Evolutionary conservation across 2,888 invertebrate species (phyloP).

Genomic region (Cataglyphis livida): DNA sequence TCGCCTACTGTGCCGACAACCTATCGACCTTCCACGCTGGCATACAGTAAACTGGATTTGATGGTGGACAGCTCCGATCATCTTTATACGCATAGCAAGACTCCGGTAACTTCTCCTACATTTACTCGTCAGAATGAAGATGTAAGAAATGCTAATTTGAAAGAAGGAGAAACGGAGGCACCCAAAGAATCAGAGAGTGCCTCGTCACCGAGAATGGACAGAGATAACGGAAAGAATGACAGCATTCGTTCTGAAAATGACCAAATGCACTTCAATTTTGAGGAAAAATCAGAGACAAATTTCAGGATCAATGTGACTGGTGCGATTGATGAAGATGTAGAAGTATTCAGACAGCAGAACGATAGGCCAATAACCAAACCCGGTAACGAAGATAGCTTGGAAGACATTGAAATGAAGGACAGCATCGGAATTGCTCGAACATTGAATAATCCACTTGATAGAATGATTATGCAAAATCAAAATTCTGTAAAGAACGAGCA

Average conservation of each 20-base stretch:
- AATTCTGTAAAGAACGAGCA: slow-evolving; percentile 30
- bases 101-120: slow-evolving; percentile 61
- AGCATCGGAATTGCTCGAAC: slow-evolving; percentile 69
- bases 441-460: slow-evolving; percentile 46
- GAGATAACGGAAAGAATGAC: neutral
- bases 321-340: slow-evolving; percentile 33
- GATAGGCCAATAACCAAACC: neutral
- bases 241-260: neutral
- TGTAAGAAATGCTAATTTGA: neutral
- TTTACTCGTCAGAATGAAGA: slow-evolving; percentile 15
- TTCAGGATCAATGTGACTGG: slow-evolving; percentile 25
- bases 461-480: slow-evolving; percentile 42
- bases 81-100: slow-evolving; percentile 72
- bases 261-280: neutral
- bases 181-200: slow-evolving; percentile 5
- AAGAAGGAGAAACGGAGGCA: slow-evolving; percentile 9
- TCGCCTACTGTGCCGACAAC: slow-evolving; percentile 82
- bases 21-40: slow-evolving; percentile 74
- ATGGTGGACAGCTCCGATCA: slow-evolving; percentile 79
- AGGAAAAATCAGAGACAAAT: slow-evolving; percentile 5
- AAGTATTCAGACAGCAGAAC: slow-evolving; percentile 37
- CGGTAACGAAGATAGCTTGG: slow-evolving; percentile 25
- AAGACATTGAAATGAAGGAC: slow-evolving; percentile 63
- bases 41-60: slow-evolving; percentile 77
- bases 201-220: neutral